phyloP scores from a whole-genome alignment of 1,140 invertebrate species.

The Parapsyche elsis region DNA sequence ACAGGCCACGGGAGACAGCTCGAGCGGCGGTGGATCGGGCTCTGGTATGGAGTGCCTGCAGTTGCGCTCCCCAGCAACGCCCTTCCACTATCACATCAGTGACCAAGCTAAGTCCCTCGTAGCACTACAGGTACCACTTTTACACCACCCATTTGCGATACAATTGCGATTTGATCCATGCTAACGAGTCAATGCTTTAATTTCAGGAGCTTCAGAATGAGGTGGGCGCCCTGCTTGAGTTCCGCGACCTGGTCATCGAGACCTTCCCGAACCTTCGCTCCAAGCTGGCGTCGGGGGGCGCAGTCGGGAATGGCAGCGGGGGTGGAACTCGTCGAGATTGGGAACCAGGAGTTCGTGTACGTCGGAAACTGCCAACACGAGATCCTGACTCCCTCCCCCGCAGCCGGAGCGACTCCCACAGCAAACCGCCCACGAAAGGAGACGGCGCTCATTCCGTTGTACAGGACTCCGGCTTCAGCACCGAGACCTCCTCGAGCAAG shows the following conservation, averaged over 20 bases:
- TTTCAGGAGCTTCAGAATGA: conserved; percentile 87
- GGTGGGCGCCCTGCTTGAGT: conserved; percentile 87
- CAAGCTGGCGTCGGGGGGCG: conserved; percentile 73
- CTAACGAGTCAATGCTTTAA: not conserved
- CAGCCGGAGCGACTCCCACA: conserved; percentile 75
- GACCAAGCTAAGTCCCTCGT: conserved; percentile 85
- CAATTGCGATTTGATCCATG: too few species aligned
- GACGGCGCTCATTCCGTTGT: conserved; percentile 74
- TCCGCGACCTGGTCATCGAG: conserved; percentile 91
- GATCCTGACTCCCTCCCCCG: conserved; percentile 70
- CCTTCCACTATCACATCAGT: conserved; percentile 82
- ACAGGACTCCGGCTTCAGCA: conserved; percentile 87
- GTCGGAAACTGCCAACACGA: conserved; percentile 73
- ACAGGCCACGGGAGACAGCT: conserved; percentile 62
- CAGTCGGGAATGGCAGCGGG: conserved; percentile 60
- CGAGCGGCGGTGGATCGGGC: conserved; percentile 69
- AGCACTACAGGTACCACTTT: conserved; percentile 70
- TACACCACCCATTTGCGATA: not conserved
- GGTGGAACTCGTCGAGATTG: conserved; percentile 70
- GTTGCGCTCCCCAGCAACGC: conserved; percentile 71
- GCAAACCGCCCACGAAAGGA: conserved; percentile 66
- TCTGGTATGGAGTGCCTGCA: conserved; percentile 80
- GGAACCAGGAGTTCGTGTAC: conserved; percentile 82
- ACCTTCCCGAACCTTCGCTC: conserved; percentile 88
- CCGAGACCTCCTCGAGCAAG: conserved; percentile 81